Base-by-base conservation (phyloP, 2,888 invertebrate species). In the Troides aeacus region DNA sequence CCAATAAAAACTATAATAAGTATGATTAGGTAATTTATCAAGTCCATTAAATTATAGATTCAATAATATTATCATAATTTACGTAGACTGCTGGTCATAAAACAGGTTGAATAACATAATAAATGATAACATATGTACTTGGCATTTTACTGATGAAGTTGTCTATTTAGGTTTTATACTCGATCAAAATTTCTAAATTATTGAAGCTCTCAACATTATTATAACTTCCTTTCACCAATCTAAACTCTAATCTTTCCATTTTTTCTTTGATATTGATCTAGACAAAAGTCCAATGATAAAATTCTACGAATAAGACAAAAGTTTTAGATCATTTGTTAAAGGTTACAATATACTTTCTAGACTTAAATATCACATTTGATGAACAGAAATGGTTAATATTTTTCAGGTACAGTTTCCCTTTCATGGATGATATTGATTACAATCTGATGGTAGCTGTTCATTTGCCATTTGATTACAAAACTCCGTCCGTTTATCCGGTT, bases 401-500 rank as follows among this genome's bases (percentile, higher is more conserved):
- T 71, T 84, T 83, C 12, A 90, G 90, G 90, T 84, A 82, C 65
- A 74, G 82, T 18, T 88, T 80, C 56, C 90, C 89, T 2, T 67
- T 89, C 58, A 59, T 89, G 18, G 91, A 90, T 36, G 89, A 89
- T 10, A 53, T 89, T 4, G 88, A 89, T 0, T 90, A 89, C 77
- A 90, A 91, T 70, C 72, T 90, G 2, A 81, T 85, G 62, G 82
- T 87, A 0, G 79, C 81, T 0, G 73, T 88, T 0, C 79, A 79
- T 6, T 63, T 89, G 0, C 90, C 90, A 0, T 86, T 83, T 69
- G 69, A 79, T 63, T 88, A 85, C 77, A 72, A 74, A 62, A 80
- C 79, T 0, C 78, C 82, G 0, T 7, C 12, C 0, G 62, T 75
- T 1, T 91, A 90, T 72, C 74, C 83, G 0, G 12, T 81, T 1